Evolutionary conservation across 2,113 vertebrate genomes (phyloP).

Genomic region (Lathamus discolor): DNA sequence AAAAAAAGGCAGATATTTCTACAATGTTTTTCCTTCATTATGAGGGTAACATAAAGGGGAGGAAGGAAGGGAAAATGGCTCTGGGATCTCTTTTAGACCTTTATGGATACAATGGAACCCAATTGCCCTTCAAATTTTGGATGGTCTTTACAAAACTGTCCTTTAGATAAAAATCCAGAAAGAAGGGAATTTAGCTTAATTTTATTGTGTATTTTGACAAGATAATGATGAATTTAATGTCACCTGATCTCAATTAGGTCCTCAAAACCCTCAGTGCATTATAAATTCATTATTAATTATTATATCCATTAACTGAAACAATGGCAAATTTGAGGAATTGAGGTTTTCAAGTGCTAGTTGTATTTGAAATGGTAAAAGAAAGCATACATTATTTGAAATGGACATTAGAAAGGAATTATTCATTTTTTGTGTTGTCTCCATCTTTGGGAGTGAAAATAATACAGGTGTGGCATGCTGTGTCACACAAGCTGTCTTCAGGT

Average conservation of each 20-base stretch:
- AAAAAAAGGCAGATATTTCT: background rate
- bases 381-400: background rate
- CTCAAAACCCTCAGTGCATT: background rate
- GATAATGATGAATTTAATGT: background rate
- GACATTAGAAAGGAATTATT: background rate
- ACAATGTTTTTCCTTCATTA: background rate
- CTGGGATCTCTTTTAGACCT: background rate
- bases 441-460: background rate
- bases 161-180: background rate
- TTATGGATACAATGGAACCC: background rate
- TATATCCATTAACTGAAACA: background rate
- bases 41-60: background rate
- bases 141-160: background rate
- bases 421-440: background rate
- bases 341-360: background rate
- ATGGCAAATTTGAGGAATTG: background rate
- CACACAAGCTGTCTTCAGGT: background rate
- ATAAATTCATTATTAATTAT: constrained; percentile 24
- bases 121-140: background rate
- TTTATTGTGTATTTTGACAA: constrained; percentile 36
- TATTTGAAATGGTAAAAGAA: background rate
- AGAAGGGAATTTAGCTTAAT: background rate
- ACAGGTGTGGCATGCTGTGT: background rate
- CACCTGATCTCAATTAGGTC: background rate
- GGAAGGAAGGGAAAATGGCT: background rate